A percentile compares a stretch with the other conserved stretches of the same genome.
phyloP scores from a whole-genome alignment of 2,113 vertebrate genomes.

The Octodon degus region DNA sequence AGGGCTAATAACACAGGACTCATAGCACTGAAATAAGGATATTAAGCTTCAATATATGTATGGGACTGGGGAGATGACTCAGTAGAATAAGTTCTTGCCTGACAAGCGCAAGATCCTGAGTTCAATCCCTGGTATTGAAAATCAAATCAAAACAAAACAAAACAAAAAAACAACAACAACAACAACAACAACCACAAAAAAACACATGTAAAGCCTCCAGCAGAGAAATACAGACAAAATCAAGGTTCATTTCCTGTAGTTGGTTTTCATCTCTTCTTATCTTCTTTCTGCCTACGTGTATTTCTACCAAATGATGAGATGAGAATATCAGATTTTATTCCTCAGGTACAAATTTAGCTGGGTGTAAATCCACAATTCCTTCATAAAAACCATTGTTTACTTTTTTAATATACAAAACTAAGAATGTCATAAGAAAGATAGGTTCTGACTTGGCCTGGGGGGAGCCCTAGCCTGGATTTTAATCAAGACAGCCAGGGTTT shows the following conservation, averaged over 20 bases:
- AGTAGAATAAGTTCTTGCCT: no score
- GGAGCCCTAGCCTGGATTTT: conserved; percentile 45
- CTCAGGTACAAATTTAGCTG: conserved; percentile 3
- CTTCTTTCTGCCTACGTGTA: background rate
- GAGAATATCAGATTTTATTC: background rate
- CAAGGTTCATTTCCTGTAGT: background rate
- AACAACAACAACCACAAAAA: no score
- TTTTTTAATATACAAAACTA: background rate
- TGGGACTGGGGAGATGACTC: no score
- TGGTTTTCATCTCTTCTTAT: background rate
- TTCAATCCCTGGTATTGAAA: no score
- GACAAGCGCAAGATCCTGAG: no score
- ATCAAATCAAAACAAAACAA: no score
- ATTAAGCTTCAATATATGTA: background rate
- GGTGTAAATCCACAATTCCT: conserved; percentile 10
- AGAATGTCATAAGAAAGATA: background rate
- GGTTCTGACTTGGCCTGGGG: background rate
- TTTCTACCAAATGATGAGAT: conserved; percentile 35
- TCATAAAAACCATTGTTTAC: conserved; percentile 38
- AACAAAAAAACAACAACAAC: no score
- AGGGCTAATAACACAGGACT: background rate
- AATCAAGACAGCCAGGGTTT: conserved; percentile 54
- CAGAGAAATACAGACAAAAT: background rate
- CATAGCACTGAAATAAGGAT: background rate
- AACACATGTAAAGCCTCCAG: background rate